Percentiles rank a stretch among this genome's conserved stretches.
Evolutionary conservation across 2,888 invertebrate species (phyloP).

Genomic region (Pandemis cinnamomeana): DNA sequence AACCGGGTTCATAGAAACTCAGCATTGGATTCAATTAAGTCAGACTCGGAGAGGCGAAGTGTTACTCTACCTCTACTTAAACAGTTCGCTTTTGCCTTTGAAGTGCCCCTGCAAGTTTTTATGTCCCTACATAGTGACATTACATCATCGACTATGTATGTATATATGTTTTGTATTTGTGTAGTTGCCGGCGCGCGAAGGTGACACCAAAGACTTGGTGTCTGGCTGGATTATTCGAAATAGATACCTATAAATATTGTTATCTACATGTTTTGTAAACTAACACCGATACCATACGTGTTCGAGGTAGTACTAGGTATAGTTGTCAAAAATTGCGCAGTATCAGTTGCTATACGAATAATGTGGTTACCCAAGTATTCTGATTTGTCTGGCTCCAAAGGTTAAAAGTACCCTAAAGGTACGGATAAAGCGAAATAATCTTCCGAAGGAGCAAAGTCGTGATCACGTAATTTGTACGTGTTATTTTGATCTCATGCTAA

Average conservation of each 20-base stretch:
- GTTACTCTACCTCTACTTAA: background rate
- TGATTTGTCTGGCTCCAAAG: background rate
- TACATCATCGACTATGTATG: constrained; percentile 27
- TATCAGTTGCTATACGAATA: background rate
- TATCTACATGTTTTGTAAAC: constrained; percentile 14
- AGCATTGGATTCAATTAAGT: background rate
- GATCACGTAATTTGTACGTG: constrained; percentile 22
- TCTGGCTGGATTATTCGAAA: constrained; percentile 17
- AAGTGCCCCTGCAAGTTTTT: constrained; percentile 12
- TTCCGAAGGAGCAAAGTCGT: background rate
- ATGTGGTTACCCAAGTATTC: background rate
- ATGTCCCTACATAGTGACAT: constrained; percentile 25
- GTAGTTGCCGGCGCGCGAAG: constrained; percentile 30
- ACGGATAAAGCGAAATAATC: background rate
- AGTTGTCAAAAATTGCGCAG: background rate
- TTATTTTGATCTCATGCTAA: constrained; percentile 7
- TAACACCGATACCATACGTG: background rate
- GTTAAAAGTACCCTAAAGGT: background rate
- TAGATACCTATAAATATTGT: too few relatives aligned
- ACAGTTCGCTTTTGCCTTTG: background rate
- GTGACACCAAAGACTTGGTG: constrained; percentile 26
- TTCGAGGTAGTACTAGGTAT: background rate
- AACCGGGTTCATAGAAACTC: background rate
- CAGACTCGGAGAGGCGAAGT: background rate
- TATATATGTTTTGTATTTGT: constrained; percentile 11